A percentile compares a stretch with the other conserved stretches of the same genome.
Evolutionary conservation across 2,888 invertebrate genomes (phyloP).

Genomic region (Agrochola macilenta): DNA sequence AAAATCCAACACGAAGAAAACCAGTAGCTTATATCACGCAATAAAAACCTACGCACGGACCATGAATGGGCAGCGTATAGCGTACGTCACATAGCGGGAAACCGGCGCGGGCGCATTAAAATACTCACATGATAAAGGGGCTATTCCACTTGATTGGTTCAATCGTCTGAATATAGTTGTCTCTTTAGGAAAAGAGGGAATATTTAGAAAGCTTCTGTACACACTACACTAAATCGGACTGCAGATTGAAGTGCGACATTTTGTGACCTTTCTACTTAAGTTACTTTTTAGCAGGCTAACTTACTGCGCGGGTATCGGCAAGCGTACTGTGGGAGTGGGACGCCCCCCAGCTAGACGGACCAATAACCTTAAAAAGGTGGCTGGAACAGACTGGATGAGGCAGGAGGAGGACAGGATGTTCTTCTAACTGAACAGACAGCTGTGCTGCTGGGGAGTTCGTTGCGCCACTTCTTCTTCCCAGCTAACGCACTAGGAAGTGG

Average conservation of each 20-base stretch:
- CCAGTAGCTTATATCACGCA: slow-evolving; percentile 49
- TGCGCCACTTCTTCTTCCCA: no score
- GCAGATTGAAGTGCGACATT: neutral
- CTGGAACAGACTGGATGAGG: no score
- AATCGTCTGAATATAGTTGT: neutral
- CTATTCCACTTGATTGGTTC: neutral
- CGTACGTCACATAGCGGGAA: slow-evolving; percentile 76
- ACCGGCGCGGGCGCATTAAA: slow-evolving; percentile 66
- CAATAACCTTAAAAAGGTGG: neutral
- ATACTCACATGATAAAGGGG: slow-evolving; percentile 53
- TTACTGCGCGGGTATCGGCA: neutral
- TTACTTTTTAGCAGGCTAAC: neutral
- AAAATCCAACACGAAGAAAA: slow-evolving; percentile 29
- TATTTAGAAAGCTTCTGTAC: neutral
- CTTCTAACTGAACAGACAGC: no score
- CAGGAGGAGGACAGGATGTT: neutral
- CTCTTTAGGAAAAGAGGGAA: neutral
- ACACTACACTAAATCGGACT: neutral
- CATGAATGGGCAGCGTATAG: slow-evolving; percentile 71
- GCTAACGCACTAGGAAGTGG: no score
- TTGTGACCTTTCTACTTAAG: neutral
- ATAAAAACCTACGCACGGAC: slow-evolving; percentile 61
- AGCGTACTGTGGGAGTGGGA: neutral
- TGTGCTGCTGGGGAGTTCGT: no score
- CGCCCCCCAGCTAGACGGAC: no score